Evolutionary conservation across 2,113 vertebrate species (phyloP), one percentile per base, ranked within the genome.

Genomic region (Collichthys lucidus): DNA sequence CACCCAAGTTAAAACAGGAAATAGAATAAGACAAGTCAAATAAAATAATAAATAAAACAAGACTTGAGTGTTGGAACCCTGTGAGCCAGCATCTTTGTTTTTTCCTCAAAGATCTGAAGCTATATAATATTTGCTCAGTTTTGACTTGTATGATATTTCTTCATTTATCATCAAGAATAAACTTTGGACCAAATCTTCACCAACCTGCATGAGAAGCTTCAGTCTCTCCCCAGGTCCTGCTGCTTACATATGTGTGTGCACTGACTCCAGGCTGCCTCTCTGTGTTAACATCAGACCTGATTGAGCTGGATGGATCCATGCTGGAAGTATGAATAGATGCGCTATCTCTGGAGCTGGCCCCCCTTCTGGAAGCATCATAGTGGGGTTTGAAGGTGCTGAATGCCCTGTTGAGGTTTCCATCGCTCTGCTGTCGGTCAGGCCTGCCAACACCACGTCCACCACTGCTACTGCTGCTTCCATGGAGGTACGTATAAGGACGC

Each of bases 311-410:
- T 79, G 93, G 86, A 92, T 94, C 93, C 86, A 90, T 65, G 55
- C 29, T 71, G 81, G 89, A 61, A 17, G 77, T 69, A 50, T 92
- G 92, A 86, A 92, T 86, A 63, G 90, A 87, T 40, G 56, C 73
- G 73, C 79, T 77, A 0, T 90, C 92, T 70, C 74, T 86, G 61
- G 85, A 71, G 73, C 70, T 60, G 77, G 83, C 55, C 67, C 78
- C 85, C 74, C 65, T 92, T 92, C 93, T 93, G 76, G 89, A 90
- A 86, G 75, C 92, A 44, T 94, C 95, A 78, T 79, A 87, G 42
- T 77, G 85, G 53, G 92, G 93, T 84, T 92, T 93, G 67, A 96
- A 96, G 66, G 91, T 92, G 86, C 92, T 94, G 78, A 96, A 93
- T 1, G 49, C 77, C 57, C 11, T 57, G 4, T 78, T 63, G 68